A percentile compares a stretch with the other conserved stretches of the same genome.
Evolutionary conservation across 1,140 invertebrate species (phyloP).

Genomic region (Drosophila punjabiensis): DNA sequence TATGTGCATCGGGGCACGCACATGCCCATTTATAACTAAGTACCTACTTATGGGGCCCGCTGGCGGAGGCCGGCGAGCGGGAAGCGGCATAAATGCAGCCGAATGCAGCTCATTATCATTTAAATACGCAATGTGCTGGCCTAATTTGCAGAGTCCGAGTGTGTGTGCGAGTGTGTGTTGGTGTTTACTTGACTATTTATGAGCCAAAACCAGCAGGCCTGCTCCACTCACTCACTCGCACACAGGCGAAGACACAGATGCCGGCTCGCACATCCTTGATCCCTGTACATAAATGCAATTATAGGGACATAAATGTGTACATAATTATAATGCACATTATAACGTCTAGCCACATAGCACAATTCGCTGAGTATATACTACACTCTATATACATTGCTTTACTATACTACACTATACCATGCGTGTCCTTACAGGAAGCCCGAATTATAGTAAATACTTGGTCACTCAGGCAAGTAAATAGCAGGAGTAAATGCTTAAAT

Average conservation of each 20-base stretch:
- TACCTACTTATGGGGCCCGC: slow-evolving; percentile 44
- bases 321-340: slow-evolving; percentile 82
- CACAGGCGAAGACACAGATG: slow-evolving; percentile 1
- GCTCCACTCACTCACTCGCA: slow-evolving; percentile 21
- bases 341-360: slow-evolving; percentile 70
- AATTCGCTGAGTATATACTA: slow-evolving; percentile 31
- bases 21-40: slow-evolving; percentile 50
- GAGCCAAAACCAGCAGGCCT: slow-evolving; percentile 56
- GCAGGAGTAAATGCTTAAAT: slow-evolving; percentile 11
- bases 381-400: slow-evolving; percentile 1
- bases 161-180: slow-evolving; percentile 12
- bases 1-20: slow-evolving; percentile 20
- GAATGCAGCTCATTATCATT: slow-evolving; percentile 79
- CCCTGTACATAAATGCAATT: slow-evolving; percentile 41
- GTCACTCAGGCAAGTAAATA: slow-evolving; percentile 44
- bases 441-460: slow-evolving; percentile 44
- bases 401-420: slow-evolving; percentile 6
- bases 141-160: slow-evolving; percentile 63
- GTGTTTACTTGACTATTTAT: slow-evolving; percentile 57
- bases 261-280: slow-evolving; percentile 9
- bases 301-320: slow-evolving; percentile 55
- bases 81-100: slow-evolving; percentile 53
- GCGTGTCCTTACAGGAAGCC: slow-evolving; percentile 40
- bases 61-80: slow-evolving; percentile 21
- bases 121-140: slow-evolving; percentile 76